Base-by-base conservation (phyloP, 2,113 vertebrate species). In the Fulmarus glacialis region DNA sequence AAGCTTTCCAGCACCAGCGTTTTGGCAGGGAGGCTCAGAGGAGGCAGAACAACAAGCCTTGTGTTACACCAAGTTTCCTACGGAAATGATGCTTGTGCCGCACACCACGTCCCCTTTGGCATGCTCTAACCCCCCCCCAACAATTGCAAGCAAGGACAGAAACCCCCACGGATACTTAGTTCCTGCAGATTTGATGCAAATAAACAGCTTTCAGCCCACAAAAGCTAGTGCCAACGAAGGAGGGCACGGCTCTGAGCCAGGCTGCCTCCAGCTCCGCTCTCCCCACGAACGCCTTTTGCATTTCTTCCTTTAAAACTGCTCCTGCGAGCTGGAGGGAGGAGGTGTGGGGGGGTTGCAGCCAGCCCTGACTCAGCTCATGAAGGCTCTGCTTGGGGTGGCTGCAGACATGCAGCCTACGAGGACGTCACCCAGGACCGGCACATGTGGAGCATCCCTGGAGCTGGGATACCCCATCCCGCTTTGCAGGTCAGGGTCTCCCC, bases 41-140 rank as follows among this genome's bases (percentile, higher is more conserved):
- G 48, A 64, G 79, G 27, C 64, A 96, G 83, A 95, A 96, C 85
- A 95, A 94, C 15, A 47, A 79, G 36, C 62, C 71, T 66, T 36
- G 82, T 88, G 95, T 93, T 90, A 56, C 59, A 81, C 6, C 43
- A 10, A 72, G 59, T 48, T 93, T 94, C 86, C 91, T 88, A 58
- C 4, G 24, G 93, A 90, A 95, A 43, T 4, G 21, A 60, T 30
- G 52, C 74, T 88, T 12, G 4, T 50, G 88, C 74, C 4, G 70
- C 64, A 20, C 27, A 10, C 27, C 1, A 1, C 4, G 1, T 59
- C n/a, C 80, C 20, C 40, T 59, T 55, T 6, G 58, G 74, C 30
- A 19, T 3, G 4, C 82, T 68, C 12, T 1, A 27, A 18, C 6
- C 15, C 14, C 15, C 14, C 30, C 18, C 18, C 5, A 1, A 48